Evolutionary conservation across 2,888 invertebrate genomes (phyloP).

Genomic region (Gastrophysa polygoni): DNA sequence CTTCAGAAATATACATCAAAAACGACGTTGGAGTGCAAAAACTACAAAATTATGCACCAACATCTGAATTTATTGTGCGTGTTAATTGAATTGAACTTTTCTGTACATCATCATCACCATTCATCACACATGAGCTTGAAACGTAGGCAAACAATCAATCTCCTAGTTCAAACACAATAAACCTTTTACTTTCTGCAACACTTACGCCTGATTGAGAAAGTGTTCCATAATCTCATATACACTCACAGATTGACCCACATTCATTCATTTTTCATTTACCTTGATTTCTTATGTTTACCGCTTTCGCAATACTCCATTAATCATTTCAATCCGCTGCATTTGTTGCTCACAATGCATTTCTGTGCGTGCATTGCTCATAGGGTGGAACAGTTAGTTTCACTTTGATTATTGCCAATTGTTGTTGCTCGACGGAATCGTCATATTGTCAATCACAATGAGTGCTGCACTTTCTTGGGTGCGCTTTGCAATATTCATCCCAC

Average conservation of each 20-base stretch:
- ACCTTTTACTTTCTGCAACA: conserved; percentile 25
- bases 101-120: no score
- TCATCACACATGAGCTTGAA: conserved; percentile 6
- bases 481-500: background rate
- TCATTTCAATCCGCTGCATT: conserved; percentile 9
- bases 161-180: conserved; percentile 13
- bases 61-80: background rate
- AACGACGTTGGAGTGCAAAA: background rate
- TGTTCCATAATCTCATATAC: conserved; percentile 12
- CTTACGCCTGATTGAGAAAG: conserved; percentile 18
- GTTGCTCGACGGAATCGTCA: background rate
- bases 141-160: conserved; percentile 13
- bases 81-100: conserved; percentile 9
- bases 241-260: conserved; percentile 16
- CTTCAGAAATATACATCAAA: no score
- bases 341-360: conserved; percentile 8
- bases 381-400: conserved; percentile 4
- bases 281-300: conserved; percentile 21
- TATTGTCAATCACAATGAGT: background rate
- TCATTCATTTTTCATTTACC: conserved; percentile 22
- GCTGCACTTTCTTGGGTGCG: background rate
- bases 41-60: background rate
- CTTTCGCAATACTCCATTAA: conserved; percentile 19
- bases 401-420: background rate
- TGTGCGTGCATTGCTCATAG: conserved; percentile 4